These are phyloP conservation scores for Syrmaticus mikado DNA, from an alignment of 2,113 vertebrate species.

Conservation along the genomic window DNA sequence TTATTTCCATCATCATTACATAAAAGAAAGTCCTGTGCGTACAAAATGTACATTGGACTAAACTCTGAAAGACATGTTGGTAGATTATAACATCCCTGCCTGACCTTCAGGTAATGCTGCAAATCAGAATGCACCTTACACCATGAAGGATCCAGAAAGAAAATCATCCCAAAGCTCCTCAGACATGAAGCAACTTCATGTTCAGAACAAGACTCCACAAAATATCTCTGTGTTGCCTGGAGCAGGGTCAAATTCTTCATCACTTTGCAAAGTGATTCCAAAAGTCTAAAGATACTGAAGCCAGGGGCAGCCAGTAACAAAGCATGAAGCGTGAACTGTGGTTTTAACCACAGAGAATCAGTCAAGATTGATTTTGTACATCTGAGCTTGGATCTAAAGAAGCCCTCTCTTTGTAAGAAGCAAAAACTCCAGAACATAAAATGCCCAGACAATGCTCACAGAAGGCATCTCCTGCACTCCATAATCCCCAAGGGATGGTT, in stretches of 20 bases:
- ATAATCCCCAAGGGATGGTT: not conserved
- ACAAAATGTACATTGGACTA: not conserved
- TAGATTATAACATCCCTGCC: not conserved
- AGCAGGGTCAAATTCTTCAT: not conserved
- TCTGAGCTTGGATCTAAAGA: not conserved
- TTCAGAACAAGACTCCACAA: not conserved
- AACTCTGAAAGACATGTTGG: not conserved
- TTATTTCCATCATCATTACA: not conserved
- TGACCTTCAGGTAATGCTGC: not conserved
- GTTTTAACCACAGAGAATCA: not conserved
- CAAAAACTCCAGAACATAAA: not conserved
- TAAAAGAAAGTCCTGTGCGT: not conserved
- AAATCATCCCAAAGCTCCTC: not conserved
- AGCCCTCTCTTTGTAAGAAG: not conserved
- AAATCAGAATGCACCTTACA: not conserved
- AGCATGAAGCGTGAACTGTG: not conserved
- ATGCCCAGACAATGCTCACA: not conserved
- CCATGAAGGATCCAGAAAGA: not conserved
- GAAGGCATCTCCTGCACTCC: not conserved
- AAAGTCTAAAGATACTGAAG: not conserved
- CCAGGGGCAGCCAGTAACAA: not conserved
- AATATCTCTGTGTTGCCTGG: not conserved
- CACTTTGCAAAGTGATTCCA: not conserved
- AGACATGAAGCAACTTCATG: not conserved
- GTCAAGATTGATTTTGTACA: not conserved